Base-by-base conservation (phyloP, 1,140 invertebrate genomes). In the Spodoptera frugiperda region DNA sequence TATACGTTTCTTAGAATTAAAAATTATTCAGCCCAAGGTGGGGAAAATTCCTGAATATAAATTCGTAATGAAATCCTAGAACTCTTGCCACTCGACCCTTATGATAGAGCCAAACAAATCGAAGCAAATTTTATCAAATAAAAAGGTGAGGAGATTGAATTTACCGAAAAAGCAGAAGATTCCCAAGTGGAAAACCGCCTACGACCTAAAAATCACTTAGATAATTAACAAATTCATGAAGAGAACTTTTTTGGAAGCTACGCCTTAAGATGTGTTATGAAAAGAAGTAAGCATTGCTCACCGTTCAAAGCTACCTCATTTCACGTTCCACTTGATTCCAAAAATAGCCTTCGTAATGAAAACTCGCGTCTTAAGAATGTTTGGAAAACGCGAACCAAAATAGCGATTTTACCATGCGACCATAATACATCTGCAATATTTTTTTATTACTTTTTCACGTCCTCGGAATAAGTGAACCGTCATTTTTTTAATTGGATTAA, bases 341-440 rank as follows among this genome's bases (percentile, higher is more conserved):
- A 54, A 71, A 71, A 71, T 71, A 71, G 44, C 68, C 33, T 17
- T 3, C 5, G 49, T 55, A 71, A 71, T 71, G 68, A 71, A 71
- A 71, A 71, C 15, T 33, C 68, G 25, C 68, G 53, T 55, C 55
- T 71, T 71, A 44, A 71, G 49, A 71, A 71, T 71, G 68, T 71
- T 71, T 71, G 12, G 19, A 10, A 71, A 17, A 44, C 30, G 17
- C 33, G 30, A 53, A 54, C 68, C 6, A 71, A 46, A 71, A 71
- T 55, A 71, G 51, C 17, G 44, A 19, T 55, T 71, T 54, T 15
- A 51, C 21, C 63, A 10, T 39, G 1, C 5, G 33, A 39, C 30
- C 46, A 51, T 67, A 67, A 67, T 51, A 67, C 46, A 67, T 67
- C 49, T 65, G 39, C 63, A 51, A 9, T 39, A 6, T 39, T 39